Evolutionary conservation across 2,888 invertebrate species (phyloP).

Genomic region (Hydraecia micacea): DNA sequence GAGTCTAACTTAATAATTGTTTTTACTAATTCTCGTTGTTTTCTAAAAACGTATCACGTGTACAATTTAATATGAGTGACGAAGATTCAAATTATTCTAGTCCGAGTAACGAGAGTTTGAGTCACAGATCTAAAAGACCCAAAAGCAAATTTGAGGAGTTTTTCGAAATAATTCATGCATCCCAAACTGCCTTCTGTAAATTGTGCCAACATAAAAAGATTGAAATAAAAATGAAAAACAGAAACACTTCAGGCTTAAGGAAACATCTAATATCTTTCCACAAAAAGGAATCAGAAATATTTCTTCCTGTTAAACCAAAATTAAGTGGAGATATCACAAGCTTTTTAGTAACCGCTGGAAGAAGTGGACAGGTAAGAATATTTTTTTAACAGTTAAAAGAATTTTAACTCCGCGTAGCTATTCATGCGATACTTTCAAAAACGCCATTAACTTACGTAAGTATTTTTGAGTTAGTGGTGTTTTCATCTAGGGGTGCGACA

Average conservation of each 20-base stretch:
- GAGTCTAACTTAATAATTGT: constrained; percentile 33
- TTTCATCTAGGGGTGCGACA: too few species aligned
- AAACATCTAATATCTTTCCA: constrained; percentile 57
- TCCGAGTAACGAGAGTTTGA: constrained; percentile 52
- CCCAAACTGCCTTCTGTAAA: constrained; percentile 54
- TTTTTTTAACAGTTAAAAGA: too few species aligned
- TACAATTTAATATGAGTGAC: constrained; percentile 55
- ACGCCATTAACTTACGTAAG: too few species aligned
- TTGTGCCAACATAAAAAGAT: constrained; percentile 60
- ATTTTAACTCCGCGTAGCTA: too few species aligned
- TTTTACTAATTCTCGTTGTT: constrained; percentile 43
- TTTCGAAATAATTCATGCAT: constrained; percentile 61
- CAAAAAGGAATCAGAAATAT: too few species aligned
- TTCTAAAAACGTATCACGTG: constrained; percentile 40
- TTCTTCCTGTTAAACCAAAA: too few species aligned
- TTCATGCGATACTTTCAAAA: too few species aligned
- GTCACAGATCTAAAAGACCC: constrained; percentile 31
- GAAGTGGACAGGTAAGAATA: too few species aligned
- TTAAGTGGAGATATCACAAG: too few species aligned
- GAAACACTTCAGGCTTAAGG: constrained; percentile 61
- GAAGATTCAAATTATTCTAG: constrained; percentile 58
- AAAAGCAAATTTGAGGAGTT: constrained; percentile 37
- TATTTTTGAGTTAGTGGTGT: too few species aligned
- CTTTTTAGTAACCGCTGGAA: too few species aligned
- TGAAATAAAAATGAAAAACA: constrained; percentile 63